phyloP scores from a whole-genome alignment of 2,888 invertebrate species.

The Oxystoma pomonae region DNA sequence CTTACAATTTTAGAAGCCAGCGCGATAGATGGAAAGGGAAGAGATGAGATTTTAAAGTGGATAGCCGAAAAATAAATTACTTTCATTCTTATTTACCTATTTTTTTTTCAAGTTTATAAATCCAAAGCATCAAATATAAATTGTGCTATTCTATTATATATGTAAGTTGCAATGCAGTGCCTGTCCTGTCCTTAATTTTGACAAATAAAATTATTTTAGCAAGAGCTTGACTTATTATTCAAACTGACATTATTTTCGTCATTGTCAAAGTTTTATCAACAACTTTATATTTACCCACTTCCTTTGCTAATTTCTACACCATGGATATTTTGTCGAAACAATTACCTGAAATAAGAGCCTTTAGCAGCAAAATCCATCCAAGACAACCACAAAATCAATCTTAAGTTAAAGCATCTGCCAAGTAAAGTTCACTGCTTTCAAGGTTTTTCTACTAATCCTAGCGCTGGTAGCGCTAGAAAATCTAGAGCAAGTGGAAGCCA shows the following conservation, averaged over 20 bases:
- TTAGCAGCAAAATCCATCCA: background rate
- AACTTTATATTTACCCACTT: too few species aligned
- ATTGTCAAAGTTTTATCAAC: too few species aligned
- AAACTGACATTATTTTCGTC: too few species aligned
- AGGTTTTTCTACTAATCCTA: too few species aligned
- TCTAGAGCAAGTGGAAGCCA: slow-evolving; percentile 1
- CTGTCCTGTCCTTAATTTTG: too few species aligned
- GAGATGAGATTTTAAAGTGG: slow-evolving; percentile 65
- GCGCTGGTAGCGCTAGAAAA: slow-evolving; percentile 7
- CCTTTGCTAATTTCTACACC: background rate
- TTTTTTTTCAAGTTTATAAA: too few species aligned
- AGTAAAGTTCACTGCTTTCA: slow-evolving; percentile 19
- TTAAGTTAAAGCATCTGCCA: slow-evolving; percentile 11
- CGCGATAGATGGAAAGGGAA: slow-evolving; percentile 67
- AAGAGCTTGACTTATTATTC: too few species aligned
- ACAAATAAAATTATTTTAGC: too few species aligned
- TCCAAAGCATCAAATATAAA: too few species aligned
- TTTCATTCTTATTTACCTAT: too few species aligned
- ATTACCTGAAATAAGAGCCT: background rate
- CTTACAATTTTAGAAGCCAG: slow-evolving; percentile 71
- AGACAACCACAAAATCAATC: slow-evolving; percentile 5
- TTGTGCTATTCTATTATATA: too few species aligned
- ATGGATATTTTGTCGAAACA: background rate
- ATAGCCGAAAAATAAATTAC: slow-evolving; percentile 28
- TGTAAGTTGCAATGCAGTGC: too few species aligned